Conservation (phyloP, 2,888 invertebrate genomes). For the Drosophila mimica region DNA sequence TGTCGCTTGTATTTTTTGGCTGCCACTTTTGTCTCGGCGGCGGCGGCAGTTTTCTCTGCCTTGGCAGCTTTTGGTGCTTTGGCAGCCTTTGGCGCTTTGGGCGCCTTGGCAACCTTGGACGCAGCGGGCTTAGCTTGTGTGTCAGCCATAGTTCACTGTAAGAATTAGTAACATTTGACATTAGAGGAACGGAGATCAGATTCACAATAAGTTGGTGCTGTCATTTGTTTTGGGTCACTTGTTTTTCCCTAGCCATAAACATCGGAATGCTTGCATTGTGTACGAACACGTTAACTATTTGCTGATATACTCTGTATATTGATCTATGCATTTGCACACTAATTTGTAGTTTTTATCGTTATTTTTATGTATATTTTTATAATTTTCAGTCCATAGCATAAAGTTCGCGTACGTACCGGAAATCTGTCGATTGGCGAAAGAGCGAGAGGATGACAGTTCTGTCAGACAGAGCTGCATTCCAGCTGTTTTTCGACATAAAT, state of each 20-base stretch:
- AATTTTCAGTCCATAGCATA: constrained; percentile 51
- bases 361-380: constrained; percentile 54
- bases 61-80: constrained; percentile 79
- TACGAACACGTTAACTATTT: constrained; percentile 6
- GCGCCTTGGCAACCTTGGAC: constrained; percentile 73
- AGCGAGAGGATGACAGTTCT: constrained; percentile 72
- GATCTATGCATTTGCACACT: constrained; percentile 32
- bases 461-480: constrained; percentile 44
- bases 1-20: constrained; percentile 86
- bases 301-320: constrained; percentile 22
- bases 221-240: constrained; percentile 57
- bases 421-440: constrained; percentile 85
- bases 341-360: constrained; percentile 37
- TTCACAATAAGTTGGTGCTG: constrained; percentile 12
- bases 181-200: neutral
- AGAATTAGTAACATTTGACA: constrained; percentile 9
- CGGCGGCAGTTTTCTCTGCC: constrained; percentile 79
- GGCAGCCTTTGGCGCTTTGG: constrained; percentile 80
- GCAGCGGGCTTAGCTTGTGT: constrained; percentile 83
- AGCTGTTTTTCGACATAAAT: constrained; percentile 1
- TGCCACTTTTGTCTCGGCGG: constrained; percentile 76
- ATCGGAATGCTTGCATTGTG: constrained; percentile 56
- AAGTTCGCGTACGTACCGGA: constrained; percentile 85
- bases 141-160: constrained; percentile 84
- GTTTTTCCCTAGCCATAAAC: constrained; percentile 68